phyloP scores from a whole-genome alignment of 2,888 invertebrate genomes.

The Marasmarcha lunaedactyla region DNA sequence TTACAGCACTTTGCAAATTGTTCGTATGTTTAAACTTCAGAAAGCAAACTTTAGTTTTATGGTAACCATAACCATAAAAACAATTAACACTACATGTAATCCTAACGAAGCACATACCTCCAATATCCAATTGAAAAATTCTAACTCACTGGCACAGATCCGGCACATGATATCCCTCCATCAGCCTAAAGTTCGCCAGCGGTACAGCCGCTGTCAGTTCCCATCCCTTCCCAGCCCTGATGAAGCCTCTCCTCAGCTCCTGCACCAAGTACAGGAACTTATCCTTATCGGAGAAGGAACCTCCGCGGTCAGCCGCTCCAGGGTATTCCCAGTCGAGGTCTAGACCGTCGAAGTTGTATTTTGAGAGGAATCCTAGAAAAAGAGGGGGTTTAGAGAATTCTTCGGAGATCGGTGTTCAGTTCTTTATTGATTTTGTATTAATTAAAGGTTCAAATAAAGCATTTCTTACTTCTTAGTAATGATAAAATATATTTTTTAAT shows the following conservation, averaged over 20 bases:
- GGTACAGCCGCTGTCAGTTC: slow-evolving; percentile 93
- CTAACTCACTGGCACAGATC: slow-evolving; percentile 86
- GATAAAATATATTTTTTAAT: too few relatives aligned
- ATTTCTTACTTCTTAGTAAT: too few relatives aligned
- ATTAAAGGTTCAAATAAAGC: too few relatives aligned
- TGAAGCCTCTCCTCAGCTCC: slow-evolving; percentile 83
- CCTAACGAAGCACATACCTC: too few relatives aligned
- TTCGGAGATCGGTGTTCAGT: too few relatives aligned
- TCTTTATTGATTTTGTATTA: not conserved
- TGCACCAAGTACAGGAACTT: slow-evolving; percentile 85
- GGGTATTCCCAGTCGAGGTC: slow-evolving; percentile 95
- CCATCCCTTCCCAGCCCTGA: slow-evolving; percentile 80
- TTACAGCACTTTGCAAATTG: too few relatives aligned
- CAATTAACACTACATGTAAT: too few relatives aligned
- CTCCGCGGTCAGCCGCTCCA: slow-evolving; percentile 88
- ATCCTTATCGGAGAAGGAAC: slow-evolving; percentile 86
- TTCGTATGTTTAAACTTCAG: too few relatives aligned
- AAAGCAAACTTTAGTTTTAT: too few relatives aligned
- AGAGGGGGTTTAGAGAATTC: not conserved
- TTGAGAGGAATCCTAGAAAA: slow-evolving; percentile 75
- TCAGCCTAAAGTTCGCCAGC: slow-evolving; percentile 85
- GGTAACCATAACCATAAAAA: too few relatives aligned
- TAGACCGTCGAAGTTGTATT: slow-evolving; percentile 86
- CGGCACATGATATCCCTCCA: slow-evolving; percentile 92
- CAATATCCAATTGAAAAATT: not conserved